phyloP scores from a whole-genome alignment of 2,888 invertebrate genomes.

The Parelbella ahira region DNA sequence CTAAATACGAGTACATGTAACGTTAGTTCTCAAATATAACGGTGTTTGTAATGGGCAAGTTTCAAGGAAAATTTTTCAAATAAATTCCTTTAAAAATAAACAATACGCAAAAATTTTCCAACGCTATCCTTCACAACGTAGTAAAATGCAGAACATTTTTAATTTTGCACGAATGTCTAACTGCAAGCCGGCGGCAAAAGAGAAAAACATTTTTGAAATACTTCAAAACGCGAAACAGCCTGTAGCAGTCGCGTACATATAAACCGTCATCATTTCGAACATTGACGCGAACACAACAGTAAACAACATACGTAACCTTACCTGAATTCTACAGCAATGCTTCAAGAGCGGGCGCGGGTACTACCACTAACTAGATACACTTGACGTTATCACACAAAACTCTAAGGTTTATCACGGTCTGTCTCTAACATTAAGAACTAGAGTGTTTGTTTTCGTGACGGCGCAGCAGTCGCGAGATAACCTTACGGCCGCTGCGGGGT shows the following conservation, averaged over 20 bases:
- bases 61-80: too few relatives aligned
- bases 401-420: slow-evolving; percentile 32
- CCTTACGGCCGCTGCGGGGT: slow-evolving; percentile 66
- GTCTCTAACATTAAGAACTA: slow-evolving; percentile 31
- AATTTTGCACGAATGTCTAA: slow-evolving; percentile 4
- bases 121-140: slow-evolving; percentile 1
- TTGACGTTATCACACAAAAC: slow-evolving; percentile 29
- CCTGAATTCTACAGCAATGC: slow-evolving; percentile 11
- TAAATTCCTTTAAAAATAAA: too few relatives aligned
- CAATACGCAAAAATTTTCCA: neutral
- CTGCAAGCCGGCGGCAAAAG: slow-evolving; percentile 1
- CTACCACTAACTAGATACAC: slow-evolving; percentile 20
- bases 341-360: neutral
- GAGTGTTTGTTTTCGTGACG: slow-evolving; percentile 62
- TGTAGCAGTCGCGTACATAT: slow-evolving; percentile 15
- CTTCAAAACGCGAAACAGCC: slow-evolving; percentile 16
- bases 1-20: slow-evolving; percentile 16
- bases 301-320: slow-evolving; percentile 23
- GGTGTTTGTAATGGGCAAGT: too few relatives aligned
- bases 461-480: slow-evolving; percentile 46
- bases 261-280: slow-evolving; percentile 21
- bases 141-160: slow-evolving; percentile 9
- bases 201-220: slow-evolving; percentile 21
- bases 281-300: slow-evolving; percentile 25
- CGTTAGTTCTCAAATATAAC: slow-evolving; percentile 9